These are phyloP conservation scores for Microtus montanus DNA, from an alignment of 2,113 vertebrate genomes.

Conservation along the genomic window DNA sequence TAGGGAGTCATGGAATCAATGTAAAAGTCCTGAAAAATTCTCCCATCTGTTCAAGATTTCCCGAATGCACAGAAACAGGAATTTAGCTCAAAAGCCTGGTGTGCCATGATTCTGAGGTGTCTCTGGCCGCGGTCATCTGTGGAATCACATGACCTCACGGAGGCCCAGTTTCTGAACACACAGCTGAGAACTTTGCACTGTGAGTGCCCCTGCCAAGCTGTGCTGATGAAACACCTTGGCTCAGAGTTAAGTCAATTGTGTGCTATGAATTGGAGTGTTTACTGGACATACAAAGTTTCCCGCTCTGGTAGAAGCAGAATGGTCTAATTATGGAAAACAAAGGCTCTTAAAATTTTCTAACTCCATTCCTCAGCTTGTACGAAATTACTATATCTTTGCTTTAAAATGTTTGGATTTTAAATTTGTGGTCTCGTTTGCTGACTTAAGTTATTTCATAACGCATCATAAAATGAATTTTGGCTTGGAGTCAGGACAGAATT, in stretches of 20 bases:
- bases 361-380: too few species aligned
- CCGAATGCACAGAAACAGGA: neutral
- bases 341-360: neutral
- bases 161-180: neutral
- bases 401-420: neutral
- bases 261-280: neutral
- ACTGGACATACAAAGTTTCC: neutral
- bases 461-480: neutral
- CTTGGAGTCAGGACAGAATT: neutral
- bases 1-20: neutral
- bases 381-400: neutral
- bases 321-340: neutral
- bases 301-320: neutral
- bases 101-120: neutral
- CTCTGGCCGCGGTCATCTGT: fast-evolving
- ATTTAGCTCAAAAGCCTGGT: neutral
- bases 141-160: neutral
- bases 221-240: neutral
- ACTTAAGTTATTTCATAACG: neutral
- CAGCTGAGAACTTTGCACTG: neutral
- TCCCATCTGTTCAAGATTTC: neutral
- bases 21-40: neutral
- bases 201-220: neutral
- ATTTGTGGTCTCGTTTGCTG: neutral
- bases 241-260: neutral